phyloP scores from a whole-genome alignment of 2,113 vertebrate species.

The Echinops telfairi region DNA sequence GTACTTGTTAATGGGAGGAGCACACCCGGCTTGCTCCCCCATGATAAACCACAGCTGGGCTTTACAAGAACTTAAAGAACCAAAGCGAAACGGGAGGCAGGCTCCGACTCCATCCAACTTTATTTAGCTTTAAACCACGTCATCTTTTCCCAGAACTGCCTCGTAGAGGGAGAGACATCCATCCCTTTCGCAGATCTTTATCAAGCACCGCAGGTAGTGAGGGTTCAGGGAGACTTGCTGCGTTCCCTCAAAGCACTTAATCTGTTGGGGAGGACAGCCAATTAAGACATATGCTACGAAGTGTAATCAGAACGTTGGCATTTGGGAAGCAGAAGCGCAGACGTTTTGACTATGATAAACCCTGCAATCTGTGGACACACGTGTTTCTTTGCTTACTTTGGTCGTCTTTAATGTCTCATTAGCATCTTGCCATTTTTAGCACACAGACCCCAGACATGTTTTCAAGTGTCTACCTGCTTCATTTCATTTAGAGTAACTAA shows the following conservation, averaged over 20 bases:
- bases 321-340: neutral
- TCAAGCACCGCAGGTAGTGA: neutral
- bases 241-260: neutral
- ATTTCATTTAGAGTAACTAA: neutral
- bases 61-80: slow-evolving; percentile 36
- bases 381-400: neutral
- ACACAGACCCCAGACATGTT: neutral
- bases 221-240: neutral
- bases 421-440: neutral
- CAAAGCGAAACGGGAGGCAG: neutral
- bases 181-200: neutral
- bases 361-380: neutral
- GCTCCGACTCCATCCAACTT: neutral
- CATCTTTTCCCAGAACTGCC: neutral
- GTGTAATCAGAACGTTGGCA: neutral
- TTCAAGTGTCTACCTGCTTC: neutral
- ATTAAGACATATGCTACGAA: neutral
- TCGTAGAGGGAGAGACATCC: neutral
- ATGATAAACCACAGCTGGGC: neutral
- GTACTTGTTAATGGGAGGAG: too few species aligned
- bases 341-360: neutral
- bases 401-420: neutral
- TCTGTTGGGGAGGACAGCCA: neutral
- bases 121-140: slow-evolving; percentile 2
- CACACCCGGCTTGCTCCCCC: too few species aligned